Evolutionary conservation across 2,113 vertebrate species (phyloP).

Genomic region (Syngnathoides biaculeatus): DNA sequence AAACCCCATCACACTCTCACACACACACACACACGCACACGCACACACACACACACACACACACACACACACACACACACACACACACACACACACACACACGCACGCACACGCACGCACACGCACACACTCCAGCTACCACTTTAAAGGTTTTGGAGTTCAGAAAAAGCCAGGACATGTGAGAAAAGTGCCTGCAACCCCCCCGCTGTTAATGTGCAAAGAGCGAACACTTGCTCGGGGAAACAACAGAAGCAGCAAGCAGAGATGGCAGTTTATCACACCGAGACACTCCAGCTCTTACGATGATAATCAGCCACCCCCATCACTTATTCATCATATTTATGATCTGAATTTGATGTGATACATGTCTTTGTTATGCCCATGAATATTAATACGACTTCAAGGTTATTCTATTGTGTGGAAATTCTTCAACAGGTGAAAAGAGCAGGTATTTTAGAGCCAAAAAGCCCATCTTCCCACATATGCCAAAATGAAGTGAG

Average conservation of each 20-base stretch:
- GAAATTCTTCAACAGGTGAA: constrained; percentile 22
- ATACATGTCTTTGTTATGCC: background rate
- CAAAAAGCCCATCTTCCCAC: constrained; percentile 7
- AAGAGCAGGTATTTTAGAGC: constrained; percentile 11
- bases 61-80: constrained; percentile 32
- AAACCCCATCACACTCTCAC: no score
- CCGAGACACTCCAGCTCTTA: background rate
- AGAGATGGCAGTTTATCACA: constrained; percentile 31
- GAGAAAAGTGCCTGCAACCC: constrained; percentile 53
- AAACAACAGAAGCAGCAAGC: constrained; percentile 28
- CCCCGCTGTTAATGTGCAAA: constrained; percentile 56
- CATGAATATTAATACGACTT: constrained; percentile 1
- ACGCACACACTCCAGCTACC: constrained; percentile 41
- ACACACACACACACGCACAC: background rate
- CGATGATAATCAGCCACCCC: constrained; percentile 10
- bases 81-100: background rate
- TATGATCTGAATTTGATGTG: background rate
- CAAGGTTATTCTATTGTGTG: constrained; percentile 9
- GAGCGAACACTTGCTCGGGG: constrained; percentile 31
- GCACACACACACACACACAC: no score
- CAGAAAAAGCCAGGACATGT: constrained; percentile 57
- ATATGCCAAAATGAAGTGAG: constrained; percentile 17
- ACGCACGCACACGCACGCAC: no score
- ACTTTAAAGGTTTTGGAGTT: constrained; percentile 72
- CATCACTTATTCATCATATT: background rate